phyloP scores from a whole-genome alignment of 1,140 invertebrate genomes.

The Polypedilum vanderplanki region DNA sequence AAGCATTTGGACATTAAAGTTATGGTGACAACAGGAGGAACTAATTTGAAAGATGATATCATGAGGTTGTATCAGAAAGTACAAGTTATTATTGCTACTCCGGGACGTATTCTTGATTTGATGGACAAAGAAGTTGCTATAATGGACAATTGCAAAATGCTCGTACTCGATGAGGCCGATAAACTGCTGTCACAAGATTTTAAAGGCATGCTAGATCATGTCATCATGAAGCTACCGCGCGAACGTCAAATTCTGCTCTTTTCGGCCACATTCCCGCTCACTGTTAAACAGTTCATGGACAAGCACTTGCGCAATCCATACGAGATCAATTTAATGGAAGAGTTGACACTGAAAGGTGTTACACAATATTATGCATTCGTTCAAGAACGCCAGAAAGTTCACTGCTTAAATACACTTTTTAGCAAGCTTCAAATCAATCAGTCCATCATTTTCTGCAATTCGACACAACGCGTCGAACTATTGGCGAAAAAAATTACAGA shows the following conservation, averaged over 20 bases:
- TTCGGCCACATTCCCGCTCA: slow-evolving; percentile 98
- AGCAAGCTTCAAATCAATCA: slow-evolving; percentile 99
- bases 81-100: slow-evolving; percentile 98
- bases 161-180: slow-evolving; percentile 98
- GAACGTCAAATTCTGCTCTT: slow-evolving; percentile 97
- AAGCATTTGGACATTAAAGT: slow-evolving; percentile 94
- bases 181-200: slow-evolving; percentile 99
- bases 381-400: slow-evolving; percentile 99
- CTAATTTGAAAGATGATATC: slow-evolving; percentile 97
- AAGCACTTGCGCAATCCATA: slow-evolving; percentile 95
- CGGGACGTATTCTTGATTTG: slow-evolving; percentile 97
- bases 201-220: slow-evolving; percentile 96
- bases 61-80: slow-evolving; percentile 99
- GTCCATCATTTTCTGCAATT: slow-evolving; percentile 99
- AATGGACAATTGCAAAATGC: slow-evolving; percentile 91
- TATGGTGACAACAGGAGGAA: slow-evolving; percentile 99
- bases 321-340: slow-evolving; percentile 99
- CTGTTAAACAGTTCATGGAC: slow-evolving; percentile 99
- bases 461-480: slow-evolving; percentile 96
- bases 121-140: slow-evolving; percentile 98
- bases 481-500: slow-evolving; percentile 99
- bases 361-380: slow-evolving; percentile 99
- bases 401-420: slow-evolving; percentile 99
- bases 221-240: slow-evolving; percentile 87
- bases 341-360: slow-evolving; percentile 97